Evolutionary conservation across 1,140 invertebrate genomes (phyloP), one percentile per base, ranked within the genome.

Genomic region (Scaptodrosophila lebanonensis): DNA sequence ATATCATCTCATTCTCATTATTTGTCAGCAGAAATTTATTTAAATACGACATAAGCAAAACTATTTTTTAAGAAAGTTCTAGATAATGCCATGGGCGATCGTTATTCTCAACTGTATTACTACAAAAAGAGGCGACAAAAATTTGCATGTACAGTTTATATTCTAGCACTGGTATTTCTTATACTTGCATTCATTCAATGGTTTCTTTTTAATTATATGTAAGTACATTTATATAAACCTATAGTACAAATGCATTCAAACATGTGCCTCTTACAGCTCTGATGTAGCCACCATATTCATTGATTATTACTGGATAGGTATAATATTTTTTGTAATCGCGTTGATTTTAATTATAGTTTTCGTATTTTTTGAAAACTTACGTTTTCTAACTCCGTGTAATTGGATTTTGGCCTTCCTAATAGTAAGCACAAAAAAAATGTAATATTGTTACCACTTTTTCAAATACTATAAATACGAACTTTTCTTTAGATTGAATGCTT

Each of bases 281-380:
- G 9, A 5, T 0, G 2, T 15, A 2, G 27, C 18, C 0, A 0
- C 1, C 0, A 72, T 50, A 42, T 68, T 77, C 22, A 30, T 0
- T 0, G 2, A 4, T 2, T 3, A 56, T 20, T 52, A 48, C 36
- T 66, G 63, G 67, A 1, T 67, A 9, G 32, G 66, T 5, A 53
- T 51, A 6, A 12, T 53, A 18, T 38, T 60, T 8, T 77, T 77
- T 43, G 6, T 16, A 2, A 5, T 72, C 0, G 54, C 62, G 0
- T 36, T 77, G 7, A 0, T 72, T 0, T 25, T 77, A 0, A 16
- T 68, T 1, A 13, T 61, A 0, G 0, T 72, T 13, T 77, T 77
- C 35, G 54, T 79, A 11, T 77, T 72, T 32, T 56, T 77, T 15
- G 72, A 77, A 4, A 13, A 12, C 7, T 1, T 77, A 13, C 67